phyloP scores from a whole-genome alignment of 2,113 vertebrate species.

The Ancistrus triradiatus region DNA sequence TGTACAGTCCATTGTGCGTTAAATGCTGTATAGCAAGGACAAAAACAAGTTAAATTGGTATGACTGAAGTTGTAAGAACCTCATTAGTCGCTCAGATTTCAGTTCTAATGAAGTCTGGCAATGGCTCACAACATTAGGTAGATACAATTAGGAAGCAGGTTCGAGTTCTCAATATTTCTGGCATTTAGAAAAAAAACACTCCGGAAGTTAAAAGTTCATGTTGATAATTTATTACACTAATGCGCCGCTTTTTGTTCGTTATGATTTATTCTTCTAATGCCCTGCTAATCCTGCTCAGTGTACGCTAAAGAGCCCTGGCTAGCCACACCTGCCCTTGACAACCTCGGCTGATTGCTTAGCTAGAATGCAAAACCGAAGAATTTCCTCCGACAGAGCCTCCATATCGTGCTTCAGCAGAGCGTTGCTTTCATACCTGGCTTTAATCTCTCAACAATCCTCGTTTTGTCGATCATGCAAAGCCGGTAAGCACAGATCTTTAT shows the following conservation, averaged over 20 bases:
- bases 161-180: not conserved
- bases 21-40: constrained; percentile 13
- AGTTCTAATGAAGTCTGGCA: constrained; percentile 1
- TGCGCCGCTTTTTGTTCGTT: not conserved
- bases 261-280: constrained; percentile 45
- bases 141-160: constrained; percentile 7
- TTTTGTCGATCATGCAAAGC: constrained; percentile 49
- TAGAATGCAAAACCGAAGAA: constrained; percentile 19
- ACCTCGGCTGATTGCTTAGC: not conserved
- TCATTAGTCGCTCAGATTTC: constrained; percentile 13
- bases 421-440: constrained; percentile 36
- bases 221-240: not conserved
- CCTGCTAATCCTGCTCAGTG: constrained; percentile 35
- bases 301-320: constrained; percentile 17
- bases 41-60: constrained; percentile 21
- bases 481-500: constrained; percentile 24
- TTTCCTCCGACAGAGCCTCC: constrained; percentile 19
- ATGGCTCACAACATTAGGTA: not conserved
- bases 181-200: not conserved
- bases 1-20: constrained; percentile 13
- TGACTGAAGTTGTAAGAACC: not conserved
- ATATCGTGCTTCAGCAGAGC: constrained; percentile 45
- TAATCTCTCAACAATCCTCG: constrained; percentile 43
- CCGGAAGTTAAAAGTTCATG: not conserved
- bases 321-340: constrained; percentile 9